Evolutionary conservation across 2,113 vertebrate genomes (phyloP), one percentile per base, ranked within the genome.

Genomic region (Thamnaconus septentrionalis): DNA sequence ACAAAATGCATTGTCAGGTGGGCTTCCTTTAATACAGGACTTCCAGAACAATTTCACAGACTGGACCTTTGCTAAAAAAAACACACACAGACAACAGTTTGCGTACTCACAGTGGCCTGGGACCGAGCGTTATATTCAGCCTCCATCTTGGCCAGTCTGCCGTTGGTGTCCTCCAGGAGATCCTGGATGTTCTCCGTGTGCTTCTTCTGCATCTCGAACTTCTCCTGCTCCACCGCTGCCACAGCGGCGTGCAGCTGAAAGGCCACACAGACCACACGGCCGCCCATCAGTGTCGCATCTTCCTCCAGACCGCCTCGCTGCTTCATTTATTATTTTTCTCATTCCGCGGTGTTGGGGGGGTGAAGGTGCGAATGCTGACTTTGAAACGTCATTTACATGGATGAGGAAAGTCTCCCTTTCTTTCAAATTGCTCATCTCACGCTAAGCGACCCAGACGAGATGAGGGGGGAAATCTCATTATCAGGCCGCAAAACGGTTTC

Each of bases 171-270:
- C 61, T 96, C 91, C 48, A 98, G 90, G 81, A 99, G 82, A 6
- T 95, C 90, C 77, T 97, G 94, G 80, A 97, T 95, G 11, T 90
- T 94, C 48, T 93, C 93, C 0, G 93, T 96, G 87, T 96, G 95
- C 64, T 89, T 94, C 91, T 94, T 96, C 74, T 90, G 94, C 73
- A 98, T 78, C 7, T 90, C 91, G 69, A 96, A 93, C 85, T 98
- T 99, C 73, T 98, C 95, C 86, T 94, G 95, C 79, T 99, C 97
- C 92, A 96, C 92, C 72, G 95, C 92, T 0, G 95, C 87, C 53
- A 95, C 80, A 0, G 93, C 82, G 7, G 62, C 89, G 54, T 97
- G 95, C 49, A 98, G 86, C 97, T 99, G 75, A 6, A 50, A 50
- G n/a, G n/a, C 10, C 8, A 50, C 10, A n/a, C 4, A 4, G 9